Conservation (phyloP, 2,797 vertebrate genomes). For the Ciconia nigra region DNA sequence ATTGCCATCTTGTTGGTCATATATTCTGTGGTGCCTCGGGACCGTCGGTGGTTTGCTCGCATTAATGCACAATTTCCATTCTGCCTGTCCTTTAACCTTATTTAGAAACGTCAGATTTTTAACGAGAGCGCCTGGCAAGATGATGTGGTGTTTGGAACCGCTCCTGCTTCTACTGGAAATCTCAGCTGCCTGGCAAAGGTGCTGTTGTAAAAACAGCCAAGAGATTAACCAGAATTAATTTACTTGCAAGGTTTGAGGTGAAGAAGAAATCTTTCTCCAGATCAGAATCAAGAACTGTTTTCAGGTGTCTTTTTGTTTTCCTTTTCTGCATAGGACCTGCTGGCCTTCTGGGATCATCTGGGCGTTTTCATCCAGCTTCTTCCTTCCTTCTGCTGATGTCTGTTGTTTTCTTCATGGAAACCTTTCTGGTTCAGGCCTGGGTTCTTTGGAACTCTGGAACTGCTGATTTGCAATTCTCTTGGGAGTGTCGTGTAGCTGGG, state of each 20-base stretch:
- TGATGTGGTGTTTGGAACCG: not conserved
- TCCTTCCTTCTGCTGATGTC: not conserved
- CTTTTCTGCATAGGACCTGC: not conserved
- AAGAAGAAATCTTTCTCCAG: not conserved
- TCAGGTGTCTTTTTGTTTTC: not conserved
- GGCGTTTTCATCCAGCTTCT: not conserved
- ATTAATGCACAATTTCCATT: not conserved
- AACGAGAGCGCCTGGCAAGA: not conserved
- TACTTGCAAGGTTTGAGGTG: not conserved
- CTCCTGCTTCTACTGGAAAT: not conserved
- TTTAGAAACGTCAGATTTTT: not conserved
- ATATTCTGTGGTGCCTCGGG: not conserved
- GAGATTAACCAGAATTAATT: not conserved
- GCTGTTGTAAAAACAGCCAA: not conserved
- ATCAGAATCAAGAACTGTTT: not conserved
- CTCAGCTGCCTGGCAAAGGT: not conserved
- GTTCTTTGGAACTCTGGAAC: not conserved
- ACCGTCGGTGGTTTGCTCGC: not conserved
- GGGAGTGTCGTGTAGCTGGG: not conserved
- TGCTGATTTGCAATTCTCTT: not conserved
- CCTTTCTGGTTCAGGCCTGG: not conserved
- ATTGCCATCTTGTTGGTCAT: not conserved
- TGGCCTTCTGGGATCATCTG: not conserved
- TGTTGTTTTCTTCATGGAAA: not conserved
- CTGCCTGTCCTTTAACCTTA: not conserved